Conservation (phyloP, 1,140 invertebrate species). For the Acromyrmex charruanus region DNA sequence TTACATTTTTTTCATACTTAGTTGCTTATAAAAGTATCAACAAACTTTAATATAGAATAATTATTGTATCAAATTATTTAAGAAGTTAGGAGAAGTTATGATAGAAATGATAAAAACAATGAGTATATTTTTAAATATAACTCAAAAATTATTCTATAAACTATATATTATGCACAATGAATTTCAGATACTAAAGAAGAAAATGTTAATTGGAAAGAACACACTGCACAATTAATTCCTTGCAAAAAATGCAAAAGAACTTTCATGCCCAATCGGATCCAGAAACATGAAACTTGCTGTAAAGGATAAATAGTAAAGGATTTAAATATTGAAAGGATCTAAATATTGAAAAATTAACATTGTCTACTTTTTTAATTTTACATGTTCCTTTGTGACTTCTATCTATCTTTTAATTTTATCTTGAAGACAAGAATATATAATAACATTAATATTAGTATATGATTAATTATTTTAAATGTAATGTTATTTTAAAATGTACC, state of each 20-base stretch:
- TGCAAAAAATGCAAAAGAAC: slow-evolving; percentile 76
- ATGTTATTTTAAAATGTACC: background rate
- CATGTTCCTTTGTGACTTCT: background rate
- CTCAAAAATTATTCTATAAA: background rate
- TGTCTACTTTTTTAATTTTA: slow-evolving; percentile 10
- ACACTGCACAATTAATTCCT: slow-evolving; percentile 68
- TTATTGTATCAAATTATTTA: background rate
- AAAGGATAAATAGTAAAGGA: slow-evolving; percentile 32
- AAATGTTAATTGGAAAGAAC: slow-evolving; percentile 75
- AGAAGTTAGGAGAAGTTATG: background rate
- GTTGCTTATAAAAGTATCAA: background rate
- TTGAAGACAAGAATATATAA: background rate
- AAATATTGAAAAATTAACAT: background rate
- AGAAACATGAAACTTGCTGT: slow-evolving; percentile 73
- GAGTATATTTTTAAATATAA: background rate
- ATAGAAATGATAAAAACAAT: background rate
- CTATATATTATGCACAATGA: background rate
- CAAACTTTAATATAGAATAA: background rate
- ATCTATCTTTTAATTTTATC: background rate
- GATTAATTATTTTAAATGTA: background rate
- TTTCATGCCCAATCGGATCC: slow-evolving; percentile 75
- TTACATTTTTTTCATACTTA: background rate
- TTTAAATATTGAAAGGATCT: slow-evolving; percentile 49
- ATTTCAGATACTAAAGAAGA: slow-evolving; percentile 66
- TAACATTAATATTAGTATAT: background rate